Evolutionary conservation across 2,113 vertebrate species (phyloP).

Genomic region (Malurus melanocephalus): DNA sequence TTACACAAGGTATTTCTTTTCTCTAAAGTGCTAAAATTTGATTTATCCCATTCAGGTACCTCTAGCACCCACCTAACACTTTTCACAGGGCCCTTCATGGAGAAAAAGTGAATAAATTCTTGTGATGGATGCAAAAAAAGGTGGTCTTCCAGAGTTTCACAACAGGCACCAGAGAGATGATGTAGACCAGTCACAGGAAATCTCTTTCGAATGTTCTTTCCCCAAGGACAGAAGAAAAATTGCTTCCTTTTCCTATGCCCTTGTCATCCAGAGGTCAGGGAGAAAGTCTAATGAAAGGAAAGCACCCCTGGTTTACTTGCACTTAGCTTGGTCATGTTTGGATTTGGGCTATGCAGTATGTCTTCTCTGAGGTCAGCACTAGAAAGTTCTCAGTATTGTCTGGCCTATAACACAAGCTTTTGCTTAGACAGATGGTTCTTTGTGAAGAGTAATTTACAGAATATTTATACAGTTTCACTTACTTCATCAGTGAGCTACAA

Average conservation of each 20-base stretch:
- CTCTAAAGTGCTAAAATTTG: background rate
- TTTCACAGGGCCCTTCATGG: background rate
- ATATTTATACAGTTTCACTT: slow-evolving; percentile 17
- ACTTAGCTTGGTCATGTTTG: slow-evolving; percentile 14
- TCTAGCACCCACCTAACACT: background rate
- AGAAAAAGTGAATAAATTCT: background rate
- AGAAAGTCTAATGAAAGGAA: slow-evolving; percentile 53
- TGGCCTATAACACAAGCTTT: slow-evolving; percentile 29
- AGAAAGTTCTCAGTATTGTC: background rate
- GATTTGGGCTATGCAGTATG: background rate
- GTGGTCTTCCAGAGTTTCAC: slow-evolving; percentile 19
- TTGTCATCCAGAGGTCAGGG: slow-evolving; percentile 48
- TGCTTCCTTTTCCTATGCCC: slow-evolving; percentile 61
- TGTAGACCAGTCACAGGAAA: slow-evolving; percentile 59
- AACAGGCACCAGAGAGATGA: slow-evolving; percentile 29
- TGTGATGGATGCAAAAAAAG: background rate
- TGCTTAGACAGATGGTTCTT: background rate
- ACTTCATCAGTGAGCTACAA: background rate
- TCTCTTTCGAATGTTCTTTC: slow-evolving; percentile 48
- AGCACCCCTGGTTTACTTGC: slow-evolving; percentile 35
- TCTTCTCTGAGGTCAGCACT: slow-evolving; percentile 2
- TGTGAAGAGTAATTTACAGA: background rate
- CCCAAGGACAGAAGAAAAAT: slow-evolving; percentile 61
- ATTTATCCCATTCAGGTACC: background rate
- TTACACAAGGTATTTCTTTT: background rate